phyloP scores from a whole-genome alignment of 64 coral and sea anemone genomes.

The Hydrozoanthus tunicans region DNA sequence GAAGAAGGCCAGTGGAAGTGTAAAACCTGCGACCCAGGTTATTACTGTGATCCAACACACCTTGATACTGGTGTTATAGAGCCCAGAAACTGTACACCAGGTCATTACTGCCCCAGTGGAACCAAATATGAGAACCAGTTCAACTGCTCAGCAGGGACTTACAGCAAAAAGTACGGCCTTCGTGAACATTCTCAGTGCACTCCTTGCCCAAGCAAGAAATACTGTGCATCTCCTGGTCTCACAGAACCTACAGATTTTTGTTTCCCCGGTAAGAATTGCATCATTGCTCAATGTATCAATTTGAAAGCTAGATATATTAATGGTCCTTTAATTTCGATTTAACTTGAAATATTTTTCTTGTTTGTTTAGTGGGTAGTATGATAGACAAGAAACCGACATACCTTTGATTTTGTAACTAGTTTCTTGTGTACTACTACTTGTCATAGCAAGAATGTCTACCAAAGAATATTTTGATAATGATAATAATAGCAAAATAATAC shows the following conservation, averaged over 20 bases:
- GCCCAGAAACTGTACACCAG: slow-evolving; percentile 77
- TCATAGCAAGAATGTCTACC: no score
- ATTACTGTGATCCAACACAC: slow-evolving; percentile 80
- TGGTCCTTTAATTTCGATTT: no score
- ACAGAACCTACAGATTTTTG: slow-evolving; percentile 75
- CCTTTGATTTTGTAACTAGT: no score
- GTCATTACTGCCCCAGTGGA: slow-evolving; percentile 77
- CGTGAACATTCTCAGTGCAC: slow-evolving; percentile 37
- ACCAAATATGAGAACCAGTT: slow-evolving; percentile 75
- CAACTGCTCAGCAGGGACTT: slow-evolving; percentile 78
- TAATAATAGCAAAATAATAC: no score
- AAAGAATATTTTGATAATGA: no score
- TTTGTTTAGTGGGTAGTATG: no score
- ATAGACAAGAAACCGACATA: no score
- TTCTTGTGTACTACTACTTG: no score
- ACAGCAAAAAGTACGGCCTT: slow-evolving; percentile 72
- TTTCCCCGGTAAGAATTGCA: slow-evolving; percentile 60
- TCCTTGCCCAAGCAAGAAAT: slow-evolving; percentile 69
- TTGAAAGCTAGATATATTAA: no score
- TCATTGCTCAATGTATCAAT: no score
- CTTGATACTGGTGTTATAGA: slow-evolving; percentile 73
- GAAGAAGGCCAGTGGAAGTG: slow-evolving; percentile 77
- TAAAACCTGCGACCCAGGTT: slow-evolving; percentile 74
- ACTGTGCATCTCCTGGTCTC: slow-evolving; percentile 75
- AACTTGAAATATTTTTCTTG: no score